Percentiles rank a stretch among this genome's conserved stretches.
Conservation (phyloP, 2,888 invertebrate genomes). For the Ichneumoninae sp. region DNA sequence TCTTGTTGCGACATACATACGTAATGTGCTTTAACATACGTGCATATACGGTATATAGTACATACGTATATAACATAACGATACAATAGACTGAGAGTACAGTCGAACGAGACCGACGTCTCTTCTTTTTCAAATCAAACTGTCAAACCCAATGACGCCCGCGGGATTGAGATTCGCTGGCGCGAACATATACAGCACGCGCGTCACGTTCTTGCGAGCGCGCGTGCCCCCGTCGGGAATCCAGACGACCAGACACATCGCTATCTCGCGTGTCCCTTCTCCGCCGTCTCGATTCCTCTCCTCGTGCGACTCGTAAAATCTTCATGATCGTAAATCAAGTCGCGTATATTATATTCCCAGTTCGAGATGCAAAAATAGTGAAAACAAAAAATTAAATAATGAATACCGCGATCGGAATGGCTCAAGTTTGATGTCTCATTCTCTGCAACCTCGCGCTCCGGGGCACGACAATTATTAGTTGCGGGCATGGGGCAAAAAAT, state of each 20-base stretch:
- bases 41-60: not conserved
- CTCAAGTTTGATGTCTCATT: conserved; percentile 26
- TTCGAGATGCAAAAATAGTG: not conserved
- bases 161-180: conserved; percentile 26
- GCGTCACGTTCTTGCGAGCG: conserved; percentile 47
- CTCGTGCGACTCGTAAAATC: conserved; percentile 65
- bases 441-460: not conserved
- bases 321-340: conserved; percentile 65
- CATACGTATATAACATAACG: not conserved
- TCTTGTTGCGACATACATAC: conserved; percentile 58
- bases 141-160: conserved; percentile 65
- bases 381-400: conserved; percentile 19
- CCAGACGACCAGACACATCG: conserved; percentile 5
- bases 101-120: conserved; percentile 52
- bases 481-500: not conserved
- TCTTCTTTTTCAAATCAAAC: conserved; percentile 72
- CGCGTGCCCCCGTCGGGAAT: conserved; percentile 41
- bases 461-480: not conserved
- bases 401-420: not conserved
- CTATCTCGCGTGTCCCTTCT: conserved; percentile 27
- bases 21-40: conserved; percentile 27
- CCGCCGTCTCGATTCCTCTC: conserved; percentile 57
- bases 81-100: not conserved
- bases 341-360: conserved; percentile 21
- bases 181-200: conserved; percentile 35